Base-by-base conservation (phyloP, 2,888 invertebrate genomes). In the Rhopalosiphum nymphaeae region DNA sequence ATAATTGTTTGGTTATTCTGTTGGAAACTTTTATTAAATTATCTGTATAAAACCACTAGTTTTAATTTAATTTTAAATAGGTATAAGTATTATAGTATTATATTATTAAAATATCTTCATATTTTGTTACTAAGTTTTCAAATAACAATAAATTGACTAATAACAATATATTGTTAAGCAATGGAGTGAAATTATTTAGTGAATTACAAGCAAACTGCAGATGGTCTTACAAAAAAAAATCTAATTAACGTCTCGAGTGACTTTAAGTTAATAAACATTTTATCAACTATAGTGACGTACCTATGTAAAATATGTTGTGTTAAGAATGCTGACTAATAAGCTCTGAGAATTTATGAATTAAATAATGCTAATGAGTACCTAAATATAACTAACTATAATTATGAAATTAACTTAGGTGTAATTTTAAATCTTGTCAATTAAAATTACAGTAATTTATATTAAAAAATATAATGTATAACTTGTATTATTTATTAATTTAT, bases 231-330 rank as follows among this genome's bases (percentile, higher is more conserved):
- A 42, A 49, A 26, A 61, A n/a, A 90, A 21, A 90, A 67, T 49
- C 36, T 25, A 90, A 67, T 78, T 49, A 90, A 78, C 11, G 90
- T 90, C 49, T 49, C 11, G 11, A 90, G 36, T 90, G 46, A 36
- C 36, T 90, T 90, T 36, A 90, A 78, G 7, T 67, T 90, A 49
- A 49, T 90, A 25, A 61, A 90, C 46, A 44, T 67, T 46, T 67
- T 61, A 67, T 78, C 11, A 67, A 49, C 46, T 67, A 26, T 11
- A 29, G 44, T 29, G 26, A 26, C 3, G 2, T 36, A 29, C 29
- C 26, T 56, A 29, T 57, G 56, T 5, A 57, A 36, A 56, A 57
- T 56, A 42, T 78, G 21, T 36, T 78, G 36, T 78, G 21, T 36
- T 78, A 36, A 78, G 36, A 16, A 78, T n/a, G 4, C 21, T 36